Percentiles rank a stretch among this genome's conserved stretches.
Evolutionary conservation across 2,888 invertebrate species (phyloP).

Genomic region (Watsonalla binaria): DNA sequence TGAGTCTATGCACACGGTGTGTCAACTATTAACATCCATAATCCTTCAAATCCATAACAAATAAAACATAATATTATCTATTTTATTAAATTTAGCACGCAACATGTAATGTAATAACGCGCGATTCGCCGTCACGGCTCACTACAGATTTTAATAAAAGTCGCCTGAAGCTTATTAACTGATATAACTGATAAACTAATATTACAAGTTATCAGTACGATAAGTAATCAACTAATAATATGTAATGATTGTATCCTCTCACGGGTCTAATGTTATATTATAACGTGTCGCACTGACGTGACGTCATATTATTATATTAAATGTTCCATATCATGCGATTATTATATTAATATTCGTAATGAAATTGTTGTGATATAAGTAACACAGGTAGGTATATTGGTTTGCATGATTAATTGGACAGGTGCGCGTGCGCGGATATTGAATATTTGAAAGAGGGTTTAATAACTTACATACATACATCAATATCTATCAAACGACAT

Average conservation of each 20-base stretch:
- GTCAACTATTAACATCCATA: not conserved
- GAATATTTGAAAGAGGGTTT: no score
- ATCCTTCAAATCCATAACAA: not conserved
- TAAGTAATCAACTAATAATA: conserved; percentile 37
- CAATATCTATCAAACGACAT: no score
- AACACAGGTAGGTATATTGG: no score
- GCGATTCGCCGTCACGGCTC: conserved; percentile 13
- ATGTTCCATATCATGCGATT: conserved; percentile 2
- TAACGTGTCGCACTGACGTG: conserved; percentile 30
- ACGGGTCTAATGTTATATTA: conserved; percentile 18
- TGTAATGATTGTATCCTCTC: conserved; percentile 28
- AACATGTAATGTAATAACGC: conserved; percentile 4
- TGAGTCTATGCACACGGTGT: not conserved
- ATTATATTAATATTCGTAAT: not conserved
- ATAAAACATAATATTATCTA: not conserved
- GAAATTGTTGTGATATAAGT: no score
- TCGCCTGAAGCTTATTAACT: conserved; percentile 23
- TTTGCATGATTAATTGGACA: no score
- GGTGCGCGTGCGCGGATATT: no score
- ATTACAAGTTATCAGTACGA: conserved; percentile 21
- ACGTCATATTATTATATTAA: conserved; percentile 19
- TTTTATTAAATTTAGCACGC: conserved; percentile 3
- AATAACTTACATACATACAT: no score
- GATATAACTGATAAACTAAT: conserved; percentile 30
- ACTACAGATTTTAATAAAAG: conserved; percentile 26